Conservation (phyloP, 1,140 invertebrate species). For the Papilio polytes region DNA sequence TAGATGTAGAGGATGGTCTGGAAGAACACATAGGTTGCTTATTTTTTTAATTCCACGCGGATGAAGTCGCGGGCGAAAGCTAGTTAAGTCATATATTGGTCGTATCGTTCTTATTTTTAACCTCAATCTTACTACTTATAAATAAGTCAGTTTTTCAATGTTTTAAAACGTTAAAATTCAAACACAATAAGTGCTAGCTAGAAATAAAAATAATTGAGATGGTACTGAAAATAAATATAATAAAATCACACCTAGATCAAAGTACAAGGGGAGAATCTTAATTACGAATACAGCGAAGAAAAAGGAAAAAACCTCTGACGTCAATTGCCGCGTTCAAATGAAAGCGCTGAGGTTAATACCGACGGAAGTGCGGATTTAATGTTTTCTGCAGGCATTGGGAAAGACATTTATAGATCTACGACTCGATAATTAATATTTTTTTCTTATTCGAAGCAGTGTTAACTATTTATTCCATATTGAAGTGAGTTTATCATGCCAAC, state of each 20-base stretch:
- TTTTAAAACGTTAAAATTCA: not conserved
- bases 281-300: constrained; percentile 19
- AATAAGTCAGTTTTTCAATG: not conserved
- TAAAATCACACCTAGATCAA: not conserved
- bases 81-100: no score
- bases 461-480: no score
- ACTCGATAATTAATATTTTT: not conserved
- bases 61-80: no score
- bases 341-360: constrained; percentile 29
- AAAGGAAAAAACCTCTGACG: not conserved
- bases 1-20: no score
- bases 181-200: not conserved
- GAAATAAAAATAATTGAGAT: not conserved
- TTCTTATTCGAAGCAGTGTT: not conserved
- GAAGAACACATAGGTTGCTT: no score
- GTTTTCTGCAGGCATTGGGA: constrained; percentile 13
- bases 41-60: no score
- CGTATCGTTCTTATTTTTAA: no score
- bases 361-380: constrained; percentile 31
- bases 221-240: not conserved
- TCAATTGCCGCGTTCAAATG: constrained; percentile 21
- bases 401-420: not conserved
- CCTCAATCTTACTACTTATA: not conserved
- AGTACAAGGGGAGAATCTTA: constrained; percentile 16
- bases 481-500: no score